Evolutionary conservation across 2,888 invertebrate species (phyloP).

Genomic region (Microctonus brassicae): DNA sequence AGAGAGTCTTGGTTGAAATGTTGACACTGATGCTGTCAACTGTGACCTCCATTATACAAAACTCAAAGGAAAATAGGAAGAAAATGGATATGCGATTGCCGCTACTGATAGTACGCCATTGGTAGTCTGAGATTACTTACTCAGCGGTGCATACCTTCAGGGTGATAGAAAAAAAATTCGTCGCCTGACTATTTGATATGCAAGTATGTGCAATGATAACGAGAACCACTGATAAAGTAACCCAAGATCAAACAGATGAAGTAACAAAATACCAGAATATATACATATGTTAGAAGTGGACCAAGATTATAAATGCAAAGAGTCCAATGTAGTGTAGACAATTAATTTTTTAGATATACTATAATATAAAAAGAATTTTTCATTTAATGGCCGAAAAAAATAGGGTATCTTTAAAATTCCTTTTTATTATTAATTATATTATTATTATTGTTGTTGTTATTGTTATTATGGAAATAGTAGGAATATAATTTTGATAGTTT

Average conservation of each 20-base stretch:
- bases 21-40: slow-evolving; percentile 5
- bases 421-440: no score
- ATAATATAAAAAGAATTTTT: no score
- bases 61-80: background rate
- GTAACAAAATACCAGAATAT: background rate
- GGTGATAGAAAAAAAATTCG: background rate
- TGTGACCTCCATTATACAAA: background rate
- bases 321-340: slow-evolving; percentile 36
- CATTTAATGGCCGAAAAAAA: no score
- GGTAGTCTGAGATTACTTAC: background rate
- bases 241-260: background rate
- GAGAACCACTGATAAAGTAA: background rate
- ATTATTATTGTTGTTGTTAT: no score
- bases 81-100: background rate
- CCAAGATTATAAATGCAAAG: slow-evolving; percentile 57
- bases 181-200: background rate
- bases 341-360: background rate
- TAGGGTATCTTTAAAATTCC: no score
- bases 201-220: background rate
- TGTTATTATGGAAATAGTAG: no score
- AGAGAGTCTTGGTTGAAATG: background rate
- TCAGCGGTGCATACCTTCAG: background rate
- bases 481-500: no score
- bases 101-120: background rate
- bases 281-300: slow-evolving; percentile 30